Base-by-base conservation (phyloP, 2,888 invertebrate species). In the Sclerodermus sp. region DNA sequence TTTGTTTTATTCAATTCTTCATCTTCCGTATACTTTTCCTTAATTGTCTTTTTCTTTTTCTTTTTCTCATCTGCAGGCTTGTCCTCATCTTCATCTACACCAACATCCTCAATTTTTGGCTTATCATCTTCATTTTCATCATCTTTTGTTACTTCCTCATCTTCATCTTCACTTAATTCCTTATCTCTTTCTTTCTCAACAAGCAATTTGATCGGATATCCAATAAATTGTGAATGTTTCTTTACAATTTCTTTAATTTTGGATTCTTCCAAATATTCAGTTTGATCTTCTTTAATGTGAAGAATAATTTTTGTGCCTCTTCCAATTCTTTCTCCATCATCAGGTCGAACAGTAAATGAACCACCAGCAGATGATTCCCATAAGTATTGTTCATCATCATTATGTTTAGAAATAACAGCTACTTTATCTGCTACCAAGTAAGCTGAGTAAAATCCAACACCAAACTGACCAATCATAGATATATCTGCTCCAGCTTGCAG, bases 401-500 rank as follows among this genome's bases (percentile, higher is more conserved):
- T 98, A 84, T 95, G 88, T 79, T 96, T 98, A 0, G 96, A 96
- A 59, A 89, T 86, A 1, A 99, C 98, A 0, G 90, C 89, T 8
- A 96, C 96, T 74, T 87, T 87, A 79, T 99, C 98, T 32, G 98
- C 97, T 43, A 99, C 87, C 62, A 99, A 82, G 80, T 98, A 99
- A 42, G 97, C 96, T 0, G 98, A 99, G 82, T 98, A 99, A 87
- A 99, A 99, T 81, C 98, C 98, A 61, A 99, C 99, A 85, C 98
- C 98, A 81, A 99, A 99, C 82, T 99, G 98, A 80, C 99, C 99
- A 80, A 99, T 99, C 98, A 99, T 99, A 67, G 95, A 96, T 70
- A 99, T 99, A 73, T 99, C 99, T 49, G 98, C 98, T 60, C 98
- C 98, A 58, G 98, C 97, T 79, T 96, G 95, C 46, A 99, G 85